Percentiles rank a stretch among this genome's conserved stretches.
These are phyloP conservation scores for Gadus chalcogrammus DNA, from an alignment of 2,113 vertebrate genomes.

Conservation along the genomic window DNA sequence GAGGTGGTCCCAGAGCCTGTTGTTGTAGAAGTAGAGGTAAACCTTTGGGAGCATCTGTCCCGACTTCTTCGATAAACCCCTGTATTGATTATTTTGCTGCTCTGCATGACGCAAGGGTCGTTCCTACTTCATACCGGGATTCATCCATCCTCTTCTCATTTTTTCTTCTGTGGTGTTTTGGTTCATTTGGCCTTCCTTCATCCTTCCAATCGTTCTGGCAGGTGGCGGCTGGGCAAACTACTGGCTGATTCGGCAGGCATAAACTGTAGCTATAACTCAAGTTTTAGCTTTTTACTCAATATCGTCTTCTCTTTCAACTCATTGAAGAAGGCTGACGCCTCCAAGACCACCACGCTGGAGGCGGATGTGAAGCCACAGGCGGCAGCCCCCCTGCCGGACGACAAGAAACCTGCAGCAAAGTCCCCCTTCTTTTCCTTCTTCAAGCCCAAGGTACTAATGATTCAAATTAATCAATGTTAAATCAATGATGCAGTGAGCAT, in stretches of 20 bases:
- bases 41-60: neutral
- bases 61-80: neutral
- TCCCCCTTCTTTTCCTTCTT: constrained; percentile 57
- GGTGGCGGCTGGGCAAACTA: neutral
- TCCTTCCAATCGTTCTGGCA: neutral
- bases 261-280: neutral
- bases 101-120: neutral
- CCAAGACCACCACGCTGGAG: constrained; percentile 68
- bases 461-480: neutral
- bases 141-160: neutral
- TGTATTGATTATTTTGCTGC: neutral
- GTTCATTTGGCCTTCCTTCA: neutral
- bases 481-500: constrained; percentile 2
- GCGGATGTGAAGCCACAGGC: constrained; percentile 65
- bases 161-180: neutral
- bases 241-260: neutral
- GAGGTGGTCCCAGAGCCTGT: neutral
- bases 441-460: constrained; percentile 70
- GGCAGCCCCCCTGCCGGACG: constrained; percentile 55
- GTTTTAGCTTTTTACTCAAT: constrained; percentile 3
- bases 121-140: neutral
- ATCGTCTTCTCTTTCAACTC: constrained; percentile 22
- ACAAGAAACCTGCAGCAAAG: constrained; percentile 58
- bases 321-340: constrained; percentile 66
- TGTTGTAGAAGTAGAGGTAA: neutral